Conservation (phyloP, 2,797 vertebrate species). For the Meda fulgida region DNA sequence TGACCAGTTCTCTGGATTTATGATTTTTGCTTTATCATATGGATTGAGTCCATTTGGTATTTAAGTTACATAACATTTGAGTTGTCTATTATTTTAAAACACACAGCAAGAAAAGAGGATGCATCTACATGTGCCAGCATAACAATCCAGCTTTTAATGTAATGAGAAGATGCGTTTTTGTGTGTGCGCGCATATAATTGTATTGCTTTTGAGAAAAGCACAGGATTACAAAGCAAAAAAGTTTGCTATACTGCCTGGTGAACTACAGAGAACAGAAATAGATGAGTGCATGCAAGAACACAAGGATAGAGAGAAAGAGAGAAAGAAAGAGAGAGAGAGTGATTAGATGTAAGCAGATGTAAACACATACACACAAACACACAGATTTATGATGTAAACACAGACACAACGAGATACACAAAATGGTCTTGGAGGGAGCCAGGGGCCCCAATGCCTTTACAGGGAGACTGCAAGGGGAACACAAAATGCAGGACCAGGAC, state of each 20-base stretch:
- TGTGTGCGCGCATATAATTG: conserved; percentile 4
- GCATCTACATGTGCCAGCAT: conserved; percentile 38
- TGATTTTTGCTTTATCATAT: conserved; percentile 34
- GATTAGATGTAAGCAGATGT: conserved; percentile 55
- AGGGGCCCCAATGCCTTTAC: conserved; percentile 21
- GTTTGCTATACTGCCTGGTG: conserved; percentile 14
- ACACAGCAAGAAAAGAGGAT: conserved; percentile 37
- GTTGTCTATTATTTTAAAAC: conserved; percentile 35
- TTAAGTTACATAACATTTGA: conserved; percentile 49
- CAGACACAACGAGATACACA: conserved; percentile 36
- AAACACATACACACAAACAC: conserved; percentile 56
- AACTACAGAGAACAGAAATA: conserved; percentile 36
- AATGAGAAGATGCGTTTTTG: conserved; percentile 35
- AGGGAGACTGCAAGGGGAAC: neutral
- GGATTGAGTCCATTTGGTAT: conserved; percentile 38
- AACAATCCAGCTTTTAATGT: conserved; percentile 54
- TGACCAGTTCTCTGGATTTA: conserved; percentile 24
- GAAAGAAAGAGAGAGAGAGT: conserved; percentile 8
- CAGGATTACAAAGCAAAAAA: conserved; percentile 20
- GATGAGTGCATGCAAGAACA: conserved; percentile 28
- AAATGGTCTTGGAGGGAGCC: conserved; percentile 6
- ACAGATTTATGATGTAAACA: conserved; percentile 53
- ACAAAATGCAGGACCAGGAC: neutral
- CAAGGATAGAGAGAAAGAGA: conserved; percentile 30
- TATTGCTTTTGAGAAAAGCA: conserved; percentile 16